Evolutionary conservation across 2,888 invertebrate species (phyloP).

Genomic region (Chrysolina haemoptera): DNA sequence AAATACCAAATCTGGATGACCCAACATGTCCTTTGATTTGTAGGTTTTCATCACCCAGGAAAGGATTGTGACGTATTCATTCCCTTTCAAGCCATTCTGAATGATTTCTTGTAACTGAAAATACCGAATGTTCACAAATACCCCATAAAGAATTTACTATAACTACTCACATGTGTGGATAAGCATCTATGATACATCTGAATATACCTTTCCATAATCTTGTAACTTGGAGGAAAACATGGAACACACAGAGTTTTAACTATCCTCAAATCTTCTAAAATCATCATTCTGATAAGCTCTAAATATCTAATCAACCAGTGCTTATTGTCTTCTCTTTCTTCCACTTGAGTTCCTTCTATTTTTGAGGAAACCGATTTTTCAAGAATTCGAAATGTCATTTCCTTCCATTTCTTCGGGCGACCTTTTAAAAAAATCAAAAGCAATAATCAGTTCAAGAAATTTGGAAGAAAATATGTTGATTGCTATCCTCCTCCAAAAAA

Average conservation of each 20-base stretch:
- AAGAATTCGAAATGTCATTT: conserved; percentile 87
- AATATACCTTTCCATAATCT: conserved; percentile 92
- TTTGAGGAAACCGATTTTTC: conserved; percentile 85
- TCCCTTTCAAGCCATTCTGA: conserved; percentile 91
- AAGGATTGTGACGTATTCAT: conserved; percentile 95
- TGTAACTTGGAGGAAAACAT: conserved; percentile 96
- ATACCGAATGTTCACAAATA: not conserved
- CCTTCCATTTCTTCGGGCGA: conserved; percentile 92
- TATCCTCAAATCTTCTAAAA: conserved; percentile 92
- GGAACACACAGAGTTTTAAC: conserved; percentile 92
- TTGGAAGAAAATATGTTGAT: not conserved
- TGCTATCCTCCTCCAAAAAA: too few species aligned
- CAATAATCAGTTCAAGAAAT: not conserved
- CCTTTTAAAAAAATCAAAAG: not conserved
- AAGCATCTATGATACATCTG: conserved; percentile 94
- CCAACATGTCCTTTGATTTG: conserved; percentile 89
- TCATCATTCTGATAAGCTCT: conserved; percentile 87
- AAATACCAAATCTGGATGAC: conserved; percentile 81
- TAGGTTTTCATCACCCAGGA: conserved; percentile 96
- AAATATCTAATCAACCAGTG: conserved; percentile 96
- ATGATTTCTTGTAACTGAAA: conserved; percentile 87
- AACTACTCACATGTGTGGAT: conserved; percentile 78
- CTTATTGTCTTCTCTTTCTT: conserved; percentile 91
- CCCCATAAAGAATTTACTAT: not conserved
- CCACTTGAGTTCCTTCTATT: conserved; percentile 95